Conservation (phyloP, 2,888 invertebrate genomes). For the Conops quadrifasciatus region DNA sequence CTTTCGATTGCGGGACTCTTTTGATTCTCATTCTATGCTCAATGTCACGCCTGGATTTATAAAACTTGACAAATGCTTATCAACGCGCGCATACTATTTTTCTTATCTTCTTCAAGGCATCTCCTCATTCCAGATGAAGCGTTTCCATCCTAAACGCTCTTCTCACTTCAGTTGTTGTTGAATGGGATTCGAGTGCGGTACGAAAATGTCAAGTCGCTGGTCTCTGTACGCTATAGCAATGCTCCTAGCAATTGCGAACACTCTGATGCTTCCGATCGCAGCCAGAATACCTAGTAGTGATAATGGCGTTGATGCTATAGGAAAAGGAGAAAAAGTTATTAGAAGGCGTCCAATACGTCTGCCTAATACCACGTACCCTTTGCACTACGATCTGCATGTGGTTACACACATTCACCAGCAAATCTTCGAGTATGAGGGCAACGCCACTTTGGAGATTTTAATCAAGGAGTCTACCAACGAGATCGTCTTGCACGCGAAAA, state of each 20-base stretch:
- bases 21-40: too few species aligned
- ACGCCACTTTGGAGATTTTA: constrained; percentile 57
- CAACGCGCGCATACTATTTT: background rate
- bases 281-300: background rate
- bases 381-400: constrained; percentile 66
- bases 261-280: background rate
- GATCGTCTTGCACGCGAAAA: constrained; percentile 59
- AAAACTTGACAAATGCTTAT: too few species aligned
- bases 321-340: background rate
- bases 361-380: constrained; percentile 68
- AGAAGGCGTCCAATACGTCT: constrained; percentile 63
- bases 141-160: background rate
- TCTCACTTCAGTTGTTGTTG: constrained; percentile 48
- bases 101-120: constrained; percentile 13
- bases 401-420: constrained; percentile 54
- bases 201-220: constrained; percentile 14
- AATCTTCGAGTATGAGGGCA: constrained; percentile 52
- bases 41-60: too few species aligned
- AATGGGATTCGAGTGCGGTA: constrained; percentile 46
- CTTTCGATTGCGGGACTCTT: too few species aligned
- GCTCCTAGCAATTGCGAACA: background rate
- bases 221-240: background rate
- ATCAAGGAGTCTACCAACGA: constrained; percentile 54
- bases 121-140: background rate
- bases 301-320: background rate